Evolutionary conservation across 2,113 vertebrate species (phyloP).

Genomic region (Grallaria varia): DNA sequence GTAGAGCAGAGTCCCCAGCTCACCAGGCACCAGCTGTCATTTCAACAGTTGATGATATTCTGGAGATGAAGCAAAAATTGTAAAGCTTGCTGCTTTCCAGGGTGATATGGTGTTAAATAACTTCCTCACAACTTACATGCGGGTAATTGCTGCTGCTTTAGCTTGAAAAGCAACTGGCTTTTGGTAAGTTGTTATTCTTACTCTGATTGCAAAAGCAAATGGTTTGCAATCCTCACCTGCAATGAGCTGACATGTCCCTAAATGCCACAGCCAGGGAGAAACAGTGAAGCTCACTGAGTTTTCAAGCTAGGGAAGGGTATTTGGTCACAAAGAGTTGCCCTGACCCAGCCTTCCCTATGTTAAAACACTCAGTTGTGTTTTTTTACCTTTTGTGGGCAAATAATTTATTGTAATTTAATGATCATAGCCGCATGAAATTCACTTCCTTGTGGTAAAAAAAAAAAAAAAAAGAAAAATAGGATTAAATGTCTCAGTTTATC

Average conservation of each 20-base stretch:
- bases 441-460: constrained; percentile 30
- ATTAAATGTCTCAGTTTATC: constrained; percentile 65
- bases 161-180: neutral
- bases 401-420: constrained; percentile 20
- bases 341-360: neutral
- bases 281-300: neutral
- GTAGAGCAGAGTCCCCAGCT: neutral
- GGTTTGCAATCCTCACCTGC: neutral
- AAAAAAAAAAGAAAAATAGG: neutral
- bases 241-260: neutral
- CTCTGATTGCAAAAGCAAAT: neutral
- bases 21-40: neutral
- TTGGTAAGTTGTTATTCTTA: neutral
- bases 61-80: neutral
- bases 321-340: neutral
- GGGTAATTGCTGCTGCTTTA: neutral
- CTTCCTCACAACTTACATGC: neutral
- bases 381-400: neutral
- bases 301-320: neutral
- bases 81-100: neutral
- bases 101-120: neutral
- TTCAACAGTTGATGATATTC: neutral
- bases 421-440: constrained; percentile 11
- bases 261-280: neutral
- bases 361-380: neutral